These are phyloP conservation scores for Nyctibius bracteatus DNA, from an alignment of 2,113 vertebrate genomes.

Conservation along the genomic window DNA sequence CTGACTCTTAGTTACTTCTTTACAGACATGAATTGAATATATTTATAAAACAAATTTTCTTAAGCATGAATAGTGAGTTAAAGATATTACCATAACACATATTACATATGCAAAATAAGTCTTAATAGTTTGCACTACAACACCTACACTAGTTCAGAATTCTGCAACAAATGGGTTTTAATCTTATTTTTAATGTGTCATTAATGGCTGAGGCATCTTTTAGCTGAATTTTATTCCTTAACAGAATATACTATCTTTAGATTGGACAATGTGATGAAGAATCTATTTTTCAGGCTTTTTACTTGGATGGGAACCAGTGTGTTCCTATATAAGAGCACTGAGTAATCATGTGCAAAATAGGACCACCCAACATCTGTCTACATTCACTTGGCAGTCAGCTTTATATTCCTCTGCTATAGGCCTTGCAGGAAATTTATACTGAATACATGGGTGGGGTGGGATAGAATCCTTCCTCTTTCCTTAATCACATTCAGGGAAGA, in stretches of 20 bases:
- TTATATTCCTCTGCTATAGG: conserved; percentile 38
- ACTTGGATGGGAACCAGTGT: not conserved
- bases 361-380: conserved; percentile 66
- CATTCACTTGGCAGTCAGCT: conserved; percentile 45
- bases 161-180: not conserved
- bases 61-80: not conserved
- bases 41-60: not conserved
- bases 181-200: not conserved
- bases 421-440: conserved; percentile 44
- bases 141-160: not conserved
- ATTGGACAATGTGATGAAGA: not conserved
- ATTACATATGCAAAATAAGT: not conserved
- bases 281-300: conserved; percentile 22
- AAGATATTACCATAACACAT: not conserved
- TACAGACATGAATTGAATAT: not conserved
- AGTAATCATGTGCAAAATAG: conserved; percentile 51
- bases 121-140: not conserved
- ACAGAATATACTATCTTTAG: not conserved
- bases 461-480: conserved; percentile 65
- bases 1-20: not conserved
- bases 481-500: conserved; percentile 62
- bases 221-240: not conserved
- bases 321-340: not conserved
- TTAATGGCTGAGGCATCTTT: not conserved
- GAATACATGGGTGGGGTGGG: conserved; percentile 64